phyloP scores from a whole-genome alignment of 2,888 invertebrate species.

The Xestia rhomboidea region DNA sequence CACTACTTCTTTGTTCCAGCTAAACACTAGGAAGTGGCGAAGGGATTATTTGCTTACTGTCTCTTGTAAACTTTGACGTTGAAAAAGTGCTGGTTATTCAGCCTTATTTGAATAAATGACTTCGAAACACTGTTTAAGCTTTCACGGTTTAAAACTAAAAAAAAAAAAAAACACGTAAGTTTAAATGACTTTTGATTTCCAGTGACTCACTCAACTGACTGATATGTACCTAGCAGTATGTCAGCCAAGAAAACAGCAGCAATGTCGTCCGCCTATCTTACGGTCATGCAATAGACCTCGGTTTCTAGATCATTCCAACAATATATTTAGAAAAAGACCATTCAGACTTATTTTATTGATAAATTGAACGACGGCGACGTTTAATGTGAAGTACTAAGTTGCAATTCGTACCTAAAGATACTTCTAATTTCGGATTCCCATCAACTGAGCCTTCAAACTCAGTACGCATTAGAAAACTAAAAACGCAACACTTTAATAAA shows the following conservation, averaged over 20 bases:
- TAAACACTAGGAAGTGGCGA: background rate
- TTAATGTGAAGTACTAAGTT: too few species aligned
- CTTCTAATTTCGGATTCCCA: background rate
- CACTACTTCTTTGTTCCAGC: background rate
- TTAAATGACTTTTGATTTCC: too few species aligned
- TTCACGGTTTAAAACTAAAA: too few species aligned
- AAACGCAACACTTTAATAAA: slow-evolving; percentile 17
- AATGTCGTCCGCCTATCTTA: background rate
- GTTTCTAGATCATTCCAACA: background rate
- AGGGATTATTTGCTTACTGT: too few species aligned
- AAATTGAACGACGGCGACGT: too few species aligned
- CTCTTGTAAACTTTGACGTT: background rate
- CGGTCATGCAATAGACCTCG: background rate
- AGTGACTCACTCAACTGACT: background rate
- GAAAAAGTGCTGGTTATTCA: background rate
- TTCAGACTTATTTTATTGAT: background rate
- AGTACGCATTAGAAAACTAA: slow-evolving; percentile 2
- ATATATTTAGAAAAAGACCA: background rate
- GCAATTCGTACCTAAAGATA: background rate
- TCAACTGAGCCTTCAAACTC: background rate
- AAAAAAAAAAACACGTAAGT: too few species aligned
- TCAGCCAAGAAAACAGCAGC: background rate
- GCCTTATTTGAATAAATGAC: background rate
- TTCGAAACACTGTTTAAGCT: too few species aligned
- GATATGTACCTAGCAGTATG: background rate